Conservation (phyloP, 2,797 vertebrate genomes). For the Masticophis lateralis region DNA sequence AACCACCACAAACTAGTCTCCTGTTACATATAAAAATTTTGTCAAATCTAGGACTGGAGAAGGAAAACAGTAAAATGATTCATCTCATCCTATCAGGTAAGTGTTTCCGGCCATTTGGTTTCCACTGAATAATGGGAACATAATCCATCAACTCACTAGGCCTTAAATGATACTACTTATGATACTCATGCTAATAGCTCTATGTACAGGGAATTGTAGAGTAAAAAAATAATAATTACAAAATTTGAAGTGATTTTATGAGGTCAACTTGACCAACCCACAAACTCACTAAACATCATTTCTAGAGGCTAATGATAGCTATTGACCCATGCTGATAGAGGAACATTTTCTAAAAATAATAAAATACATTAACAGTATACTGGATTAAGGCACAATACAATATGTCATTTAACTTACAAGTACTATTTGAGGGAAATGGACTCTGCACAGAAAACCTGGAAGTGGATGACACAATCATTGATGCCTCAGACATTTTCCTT, state of each 20-base stretch:
- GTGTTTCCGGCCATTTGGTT: background rate
- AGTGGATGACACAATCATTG: slow-evolving; percentile 69
- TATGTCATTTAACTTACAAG: slow-evolving; percentile 71
- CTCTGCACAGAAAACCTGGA: slow-evolving; percentile 61
- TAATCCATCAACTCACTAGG: background rate
- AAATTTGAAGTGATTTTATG: background rate
- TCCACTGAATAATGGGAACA: background rate
- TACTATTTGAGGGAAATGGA: slow-evolving; percentile 57
- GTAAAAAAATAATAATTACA: background rate
- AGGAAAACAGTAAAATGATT: background rate
- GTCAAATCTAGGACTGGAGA: background rate
- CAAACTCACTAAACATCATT: background rate
- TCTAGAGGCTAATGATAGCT: background rate
- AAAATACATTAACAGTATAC: too few species aligned
- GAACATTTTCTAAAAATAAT: background rate
- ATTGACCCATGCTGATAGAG: background rate
- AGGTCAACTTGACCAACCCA: background rate
- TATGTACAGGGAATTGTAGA: background rate
- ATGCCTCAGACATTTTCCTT: slow-evolving; percentile 86
- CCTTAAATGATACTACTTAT: background rate
- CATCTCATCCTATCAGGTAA: background rate
- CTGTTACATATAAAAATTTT: background rate
- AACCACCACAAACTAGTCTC: background rate
- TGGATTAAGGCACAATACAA: background rate
- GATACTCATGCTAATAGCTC: background rate